These are phyloP conservation scores for Carettochelys insculpta DNA, from an alignment of 2,113 vertebrate species.

Conservation along the genomic window DNA sequence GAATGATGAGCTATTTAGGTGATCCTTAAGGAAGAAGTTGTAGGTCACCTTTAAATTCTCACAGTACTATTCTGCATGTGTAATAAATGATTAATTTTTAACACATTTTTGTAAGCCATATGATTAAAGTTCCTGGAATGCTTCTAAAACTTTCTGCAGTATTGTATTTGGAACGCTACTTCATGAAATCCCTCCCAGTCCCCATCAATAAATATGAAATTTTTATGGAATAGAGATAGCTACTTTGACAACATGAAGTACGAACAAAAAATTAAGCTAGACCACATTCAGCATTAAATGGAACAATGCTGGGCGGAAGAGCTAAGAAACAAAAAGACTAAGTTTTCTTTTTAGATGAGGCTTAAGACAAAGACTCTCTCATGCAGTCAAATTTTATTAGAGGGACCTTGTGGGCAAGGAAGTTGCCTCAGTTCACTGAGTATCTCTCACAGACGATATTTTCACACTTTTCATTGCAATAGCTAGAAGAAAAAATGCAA, in stretches of 20 bases:
- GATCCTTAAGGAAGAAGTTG: no score
- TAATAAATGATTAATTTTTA: no score
- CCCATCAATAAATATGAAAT: not conserved
- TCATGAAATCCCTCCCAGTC: not conserved
- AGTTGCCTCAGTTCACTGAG: not conserved
- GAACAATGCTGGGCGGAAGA: not conserved
- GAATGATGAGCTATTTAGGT: not conserved
- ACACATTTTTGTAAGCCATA: not conserved
- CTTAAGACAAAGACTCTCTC: not conserved
- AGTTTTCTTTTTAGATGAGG: no score
- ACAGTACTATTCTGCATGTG: not conserved
- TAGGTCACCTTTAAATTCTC: no score
- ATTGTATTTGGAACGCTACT: no score
- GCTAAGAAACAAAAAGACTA: not conserved
- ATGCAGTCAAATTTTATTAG: not conserved
- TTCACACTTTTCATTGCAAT: not conserved
- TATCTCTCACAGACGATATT: not conserved
- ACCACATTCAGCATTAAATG: not conserved
- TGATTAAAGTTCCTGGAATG: not conserved
- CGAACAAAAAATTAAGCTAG: not conserved
- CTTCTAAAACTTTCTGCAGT: not conserved
- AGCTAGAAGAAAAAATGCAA: not conserved
- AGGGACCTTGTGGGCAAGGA: accelerated
- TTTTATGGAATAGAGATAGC: not conserved
- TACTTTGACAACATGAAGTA: not conserved